Evolutionary conservation across 92 coral and sea anemone genomes (phyloP), one percentile per base, ranked within the genome.

Genomic region (Zoanthus sansibaricus): DNA sequence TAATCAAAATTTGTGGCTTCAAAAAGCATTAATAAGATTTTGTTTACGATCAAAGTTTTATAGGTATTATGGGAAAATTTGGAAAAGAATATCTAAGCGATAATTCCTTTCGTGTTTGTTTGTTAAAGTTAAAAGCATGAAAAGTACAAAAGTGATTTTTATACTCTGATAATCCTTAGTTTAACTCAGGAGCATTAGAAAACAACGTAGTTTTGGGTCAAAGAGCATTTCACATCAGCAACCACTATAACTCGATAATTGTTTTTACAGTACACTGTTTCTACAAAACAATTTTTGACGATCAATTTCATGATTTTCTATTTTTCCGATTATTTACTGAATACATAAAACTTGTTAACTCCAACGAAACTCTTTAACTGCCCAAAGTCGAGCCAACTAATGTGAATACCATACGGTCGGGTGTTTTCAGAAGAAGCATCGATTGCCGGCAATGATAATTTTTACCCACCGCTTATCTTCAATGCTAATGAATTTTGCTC

Each of bases 1-100:
- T 73, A 18, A 64, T 66, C 75, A 80, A 66, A 80, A 45, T 66
- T 42, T 80, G 85, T 62, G 75, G 85, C 46, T 64, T 64, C 54
- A 20, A 51, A 68, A n/a, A 79, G 15, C 55, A 45, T 17, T 64
- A 79, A 62, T 45, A n/a, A 79, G 49, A 18, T 64, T 17, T 46
- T 52, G 6, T 42, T n/a, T 18, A 7, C 9, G 9, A 7, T 4
- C 9, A 44, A 64, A 44, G 45, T 79, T 61, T 64, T 54, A 18
- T 33, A 79, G 55, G 54, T 7, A 47, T 18, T 67, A 20, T 18
- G 4, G 42, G 37, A 79, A 62, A 45, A 49, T 17, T 25, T 33
- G 8, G 42, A 67, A 17, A 16, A 78, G 25, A 77, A 55, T 14
- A 21, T 31, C 14, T 21, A 49, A 37, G 42, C 42, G 4, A 37